Evolutionary conservation across 2,888 invertebrate species (phyloP).

Genomic region (Euzophera pinguis): DNA sequence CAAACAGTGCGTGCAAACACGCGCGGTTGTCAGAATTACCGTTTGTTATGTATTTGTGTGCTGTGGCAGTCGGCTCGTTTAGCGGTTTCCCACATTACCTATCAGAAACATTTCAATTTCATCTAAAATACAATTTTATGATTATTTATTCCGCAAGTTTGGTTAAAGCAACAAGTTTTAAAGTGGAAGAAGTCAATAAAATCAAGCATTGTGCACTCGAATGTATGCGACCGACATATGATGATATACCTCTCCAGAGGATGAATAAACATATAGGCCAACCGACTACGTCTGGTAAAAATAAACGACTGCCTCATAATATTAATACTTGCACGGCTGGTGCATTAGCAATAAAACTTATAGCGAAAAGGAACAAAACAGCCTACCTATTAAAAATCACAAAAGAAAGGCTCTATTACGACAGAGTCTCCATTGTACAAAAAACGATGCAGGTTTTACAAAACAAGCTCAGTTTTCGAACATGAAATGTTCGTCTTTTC

Average conservation of each 20-base stretch:
- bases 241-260: too few relatives aligned
- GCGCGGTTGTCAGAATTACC: slow-evolving; percentile 29
- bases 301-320: too few relatives aligned
- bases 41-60: slow-evolving; percentile 16
- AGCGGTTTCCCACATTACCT: slow-evolving; percentile 35
- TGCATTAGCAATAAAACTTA: too few relatives aligned
- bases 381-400: slow-evolving; percentile 32
- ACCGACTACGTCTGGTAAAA: too few relatives aligned
- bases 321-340: neutral
- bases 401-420: slow-evolving; percentile 40
- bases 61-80: slow-evolving; percentile 30
- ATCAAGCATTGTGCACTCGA: too few relatives aligned
- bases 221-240: too few relatives aligned
- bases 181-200: too few relatives aligned
- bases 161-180: too few relatives aligned
- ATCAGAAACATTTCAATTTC: slow-evolving; percentile 21
- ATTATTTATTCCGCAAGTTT: too few relatives aligned
- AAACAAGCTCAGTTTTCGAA: slow-evolving; percentile 48
- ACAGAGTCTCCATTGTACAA: slow-evolving; percentile 39
- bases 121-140: too few relatives aligned
- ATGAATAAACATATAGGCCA: too few relatives aligned
- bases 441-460: slow-evolving; percentile 46
- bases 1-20: slow-evolving; percentile 58
- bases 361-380: neutral
- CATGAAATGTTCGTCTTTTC: slow-evolving; percentile 55